Evolutionary conservation across 2,888 invertebrate species (phyloP).

Genomic region (Nasonia oneida): DNA sequence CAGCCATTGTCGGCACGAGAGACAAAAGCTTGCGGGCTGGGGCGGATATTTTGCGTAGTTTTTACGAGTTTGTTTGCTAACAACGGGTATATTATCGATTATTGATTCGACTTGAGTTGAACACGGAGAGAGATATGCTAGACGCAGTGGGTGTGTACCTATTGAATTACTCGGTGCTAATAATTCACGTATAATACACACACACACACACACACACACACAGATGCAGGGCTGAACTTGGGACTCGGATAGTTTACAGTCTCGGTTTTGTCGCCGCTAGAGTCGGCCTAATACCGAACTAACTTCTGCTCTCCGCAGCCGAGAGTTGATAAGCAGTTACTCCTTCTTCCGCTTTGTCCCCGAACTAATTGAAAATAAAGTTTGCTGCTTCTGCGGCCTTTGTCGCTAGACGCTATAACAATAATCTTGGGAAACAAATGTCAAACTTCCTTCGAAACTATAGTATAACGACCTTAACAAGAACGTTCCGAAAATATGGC

Average conservation of each 20-base stretch:
- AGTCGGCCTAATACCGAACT: constrained; percentile 15
- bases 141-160: neutral
- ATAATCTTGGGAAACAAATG: neutral
- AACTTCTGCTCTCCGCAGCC: constrained; percentile 19
- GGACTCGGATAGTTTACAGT: constrained; percentile 30
- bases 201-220: neutral
- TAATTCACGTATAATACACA: neutral
- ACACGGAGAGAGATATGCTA: too few species aligned
- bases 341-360: neutral
- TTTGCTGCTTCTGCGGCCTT: constrained; percentile 14
- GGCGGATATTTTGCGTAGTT: constrained; percentile 2
- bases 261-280: constrained; percentile 41
- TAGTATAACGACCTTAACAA: neutral
- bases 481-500: neutral
- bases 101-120: too few species aligned
- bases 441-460: neutral
- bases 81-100: neutral
- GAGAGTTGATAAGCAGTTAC: constrained; percentile 30
- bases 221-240: neutral
- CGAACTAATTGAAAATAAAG: constrained; percentile 33
- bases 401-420: neutral
- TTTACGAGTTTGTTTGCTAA: neutral
- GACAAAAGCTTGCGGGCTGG: neutral
- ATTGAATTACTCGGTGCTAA: neutral
- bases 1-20: neutral